Conservation (phyloP, 1,140 invertebrate species). For the Diorhabda carinulata region DNA sequence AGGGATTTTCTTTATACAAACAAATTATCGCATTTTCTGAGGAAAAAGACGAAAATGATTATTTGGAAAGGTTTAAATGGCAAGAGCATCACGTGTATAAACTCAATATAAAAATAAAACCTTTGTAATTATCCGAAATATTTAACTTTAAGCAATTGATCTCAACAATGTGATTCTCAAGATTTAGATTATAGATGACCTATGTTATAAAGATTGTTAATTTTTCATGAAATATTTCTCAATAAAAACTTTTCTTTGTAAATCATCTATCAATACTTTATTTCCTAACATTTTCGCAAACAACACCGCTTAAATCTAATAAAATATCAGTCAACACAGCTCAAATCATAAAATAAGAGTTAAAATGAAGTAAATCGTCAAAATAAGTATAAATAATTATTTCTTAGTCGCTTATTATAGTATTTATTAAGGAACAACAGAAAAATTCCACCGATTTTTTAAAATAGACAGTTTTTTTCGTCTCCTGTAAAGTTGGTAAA, state of each 20-base stretch:
- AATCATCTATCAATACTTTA: neutral
- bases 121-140: no score
- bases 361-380: neutral
- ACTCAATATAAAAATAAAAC: no score
- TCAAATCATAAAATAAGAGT: constrained; percentile 9
- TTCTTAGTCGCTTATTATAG: neutral
- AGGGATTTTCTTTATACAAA: no score
- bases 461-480: constrained; percentile 15
- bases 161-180: neutral
- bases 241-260: no score
- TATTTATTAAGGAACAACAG: neutral
- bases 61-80: no score
- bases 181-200: neutral
- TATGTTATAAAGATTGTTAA: neutral
- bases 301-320: constrained; percentile 6
- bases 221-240: neutral
- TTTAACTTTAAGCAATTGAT: neutral
- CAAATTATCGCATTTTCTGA: no score
- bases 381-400: neutral
- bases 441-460: constrained; percentile 4
- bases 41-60: no score
- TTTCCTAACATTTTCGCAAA: constrained; percentile 6
- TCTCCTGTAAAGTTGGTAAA: constrained; percentile 19
- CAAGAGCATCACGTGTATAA: no score
- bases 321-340: constrained; percentile 17